Evolutionary conservation across 2,888 invertebrate genomes (phyloP).

Genomic region (Leucozona laternaria): DNA sequence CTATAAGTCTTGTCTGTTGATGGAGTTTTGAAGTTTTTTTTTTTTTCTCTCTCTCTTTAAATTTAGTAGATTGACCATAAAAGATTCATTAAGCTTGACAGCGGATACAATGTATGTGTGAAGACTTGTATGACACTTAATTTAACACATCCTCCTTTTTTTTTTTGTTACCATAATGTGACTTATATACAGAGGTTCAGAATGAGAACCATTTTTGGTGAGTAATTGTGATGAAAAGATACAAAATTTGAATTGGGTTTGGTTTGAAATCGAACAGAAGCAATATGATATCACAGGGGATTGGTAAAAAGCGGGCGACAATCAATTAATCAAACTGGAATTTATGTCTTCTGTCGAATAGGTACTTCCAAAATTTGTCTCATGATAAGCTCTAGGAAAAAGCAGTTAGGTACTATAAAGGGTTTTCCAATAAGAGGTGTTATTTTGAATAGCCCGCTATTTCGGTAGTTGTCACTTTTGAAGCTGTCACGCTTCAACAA

Average conservation of each 20-base stretch:
- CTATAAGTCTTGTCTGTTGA: background rate
- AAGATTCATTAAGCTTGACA: constrained; percentile 41
- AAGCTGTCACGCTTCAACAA: too few species aligned
- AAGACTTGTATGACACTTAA: constrained; percentile 36
- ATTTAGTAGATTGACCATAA: constrained; percentile 50
- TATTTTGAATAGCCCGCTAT: too few species aligned
- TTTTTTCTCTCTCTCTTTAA: constrained; percentile 8
- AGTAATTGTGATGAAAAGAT: background rate
- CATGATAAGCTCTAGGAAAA: background rate
- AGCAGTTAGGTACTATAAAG: too few species aligned
- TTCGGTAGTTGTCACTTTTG: too few species aligned
- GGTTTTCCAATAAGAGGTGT: too few species aligned
- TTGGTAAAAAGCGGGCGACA: background rate
- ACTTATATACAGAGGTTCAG: background rate
- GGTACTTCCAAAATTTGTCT: background rate
- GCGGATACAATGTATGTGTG: constrained; percentile 15
- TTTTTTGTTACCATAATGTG: background rate
- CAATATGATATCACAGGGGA: background rate
- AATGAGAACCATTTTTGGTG: background rate
- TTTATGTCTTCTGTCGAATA: background rate
- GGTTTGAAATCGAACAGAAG: background rate
- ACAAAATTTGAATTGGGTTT: background rate
- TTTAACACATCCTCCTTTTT: constrained; percentile 23
- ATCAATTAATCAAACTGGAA: background rate
- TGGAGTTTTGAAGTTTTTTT: background rate